A percentile compares a stretch with the other conserved stretches of the same genome.
Conservation (phyloP, 2,888 invertebrate genomes). For the Scrobipalpa atriplicella region DNA sequence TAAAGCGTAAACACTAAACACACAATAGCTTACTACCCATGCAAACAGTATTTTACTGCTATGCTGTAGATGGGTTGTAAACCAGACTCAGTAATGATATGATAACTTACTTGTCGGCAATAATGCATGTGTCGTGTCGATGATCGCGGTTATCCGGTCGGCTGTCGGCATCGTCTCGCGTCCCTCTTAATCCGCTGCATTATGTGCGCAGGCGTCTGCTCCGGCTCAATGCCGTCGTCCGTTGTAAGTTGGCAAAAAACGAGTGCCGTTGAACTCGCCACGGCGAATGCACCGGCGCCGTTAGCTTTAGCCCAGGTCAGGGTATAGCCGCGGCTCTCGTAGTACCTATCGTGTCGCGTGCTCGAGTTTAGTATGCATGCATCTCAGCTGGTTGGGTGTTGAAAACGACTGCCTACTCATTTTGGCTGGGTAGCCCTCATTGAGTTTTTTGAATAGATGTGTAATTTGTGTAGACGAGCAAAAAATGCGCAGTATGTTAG, state of each 20-base stretch:
- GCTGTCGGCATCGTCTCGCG: not conserved
- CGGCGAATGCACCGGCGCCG: slow-evolving; percentile 69
- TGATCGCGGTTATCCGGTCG: slow-evolving; percentile 14
- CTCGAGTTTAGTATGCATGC: slow-evolving; percentile 38
- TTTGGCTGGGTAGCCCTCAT: slow-evolving; percentile 10
- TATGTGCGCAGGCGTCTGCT: not conserved
- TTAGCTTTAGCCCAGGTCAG: slow-evolving; percentile 76
- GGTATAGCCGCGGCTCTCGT: slow-evolving; percentile 46
- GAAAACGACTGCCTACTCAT: slow-evolving; percentile 5
- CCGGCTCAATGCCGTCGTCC: slow-evolving; percentile 26
- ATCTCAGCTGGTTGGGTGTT: slow-evolving; percentile 46
- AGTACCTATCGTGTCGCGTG: slow-evolving; percentile 36
- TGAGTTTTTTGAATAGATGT: not conserved
- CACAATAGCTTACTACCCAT: no score
- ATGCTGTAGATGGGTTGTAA: no score
- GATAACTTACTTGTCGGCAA: not conserved
- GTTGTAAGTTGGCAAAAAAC: slow-evolving; percentile 45
- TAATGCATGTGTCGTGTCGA: slow-evolving; percentile 1
- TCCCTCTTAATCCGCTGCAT: slow-evolving; percentile 9
- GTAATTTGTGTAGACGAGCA: no score
- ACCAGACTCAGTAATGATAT: no score
- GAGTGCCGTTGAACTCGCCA: slow-evolving; percentile 65
- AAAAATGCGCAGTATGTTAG: no score
- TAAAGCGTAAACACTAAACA: no score
- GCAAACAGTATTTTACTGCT: no score